Evolutionary conservation across 2,113 vertebrate genomes (phyloP).

Genomic region (Zingel zingel): DNA sequence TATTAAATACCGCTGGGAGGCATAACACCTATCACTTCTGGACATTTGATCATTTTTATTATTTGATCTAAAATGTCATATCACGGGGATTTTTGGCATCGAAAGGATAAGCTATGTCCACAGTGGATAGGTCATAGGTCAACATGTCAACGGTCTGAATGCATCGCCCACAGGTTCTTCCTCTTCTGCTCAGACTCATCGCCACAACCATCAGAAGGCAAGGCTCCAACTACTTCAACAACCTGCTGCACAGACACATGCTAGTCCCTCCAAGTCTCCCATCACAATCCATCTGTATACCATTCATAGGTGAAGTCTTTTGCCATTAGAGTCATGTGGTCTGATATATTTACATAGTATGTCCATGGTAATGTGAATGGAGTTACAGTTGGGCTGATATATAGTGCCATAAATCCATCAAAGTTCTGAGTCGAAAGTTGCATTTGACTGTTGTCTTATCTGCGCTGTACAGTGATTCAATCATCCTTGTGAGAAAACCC

Average conservation of each 20-base stretch:
- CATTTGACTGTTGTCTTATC: neutral
- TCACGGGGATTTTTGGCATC: neutral
- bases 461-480: neutral
- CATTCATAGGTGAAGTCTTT: neutral
- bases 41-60: neutral
- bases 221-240: conserved; percentile 64
- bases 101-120: conserved; percentile 18
- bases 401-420: neutral
- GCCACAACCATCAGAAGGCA: conserved; percentile 79
- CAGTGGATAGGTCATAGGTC: conserved; percentile 84
- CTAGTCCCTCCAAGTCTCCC: neutral
- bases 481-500: neutral
- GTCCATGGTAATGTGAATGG: neutral
- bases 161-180: conserved; percentile 88
- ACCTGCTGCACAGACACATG: conserved; percentile 55
- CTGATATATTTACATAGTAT: neutral
- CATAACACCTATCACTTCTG: neutral
- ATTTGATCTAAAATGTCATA: neutral
- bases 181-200: conserved; percentile 76
- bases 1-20: neutral
- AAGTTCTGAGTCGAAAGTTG: too few relatives aligned
- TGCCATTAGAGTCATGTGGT: neutral
- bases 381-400: neutral
- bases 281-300: neutral
- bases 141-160: conserved; percentile 90